Conservation (phyloP, 2,113 vertebrate species). For the Cephalopholis sonnerati region DNA sequence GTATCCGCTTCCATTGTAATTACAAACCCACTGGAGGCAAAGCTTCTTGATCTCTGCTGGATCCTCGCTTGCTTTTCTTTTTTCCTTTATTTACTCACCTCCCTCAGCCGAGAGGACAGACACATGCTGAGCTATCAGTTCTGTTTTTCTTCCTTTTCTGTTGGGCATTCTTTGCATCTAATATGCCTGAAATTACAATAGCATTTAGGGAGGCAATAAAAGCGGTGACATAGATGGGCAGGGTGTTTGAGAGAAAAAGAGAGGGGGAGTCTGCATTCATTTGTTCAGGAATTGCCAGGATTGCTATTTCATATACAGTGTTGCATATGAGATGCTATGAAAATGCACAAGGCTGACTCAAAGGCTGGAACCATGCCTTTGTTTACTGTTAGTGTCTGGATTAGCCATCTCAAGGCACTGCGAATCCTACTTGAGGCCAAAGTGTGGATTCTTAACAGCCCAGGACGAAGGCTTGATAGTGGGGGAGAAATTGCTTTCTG, state of each 20-base stretch:
- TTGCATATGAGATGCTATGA: slow-evolving; percentile 41
- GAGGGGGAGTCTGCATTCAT: neutral
- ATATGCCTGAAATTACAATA: slow-evolving; percentile 69
- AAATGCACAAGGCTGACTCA: slow-evolving; percentile 24
- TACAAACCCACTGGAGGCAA: slow-evolving; percentile 79
- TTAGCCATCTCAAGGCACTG: slow-evolving; percentile 47
- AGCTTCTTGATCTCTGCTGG: slow-evolving; percentile 80
- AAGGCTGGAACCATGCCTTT: slow-evolving; percentile 32
- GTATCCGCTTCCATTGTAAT: slow-evolving; percentile 81
- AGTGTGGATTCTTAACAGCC: slow-evolving; percentile 39
- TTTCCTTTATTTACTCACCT: slow-evolving; percentile 74
- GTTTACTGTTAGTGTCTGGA: slow-evolving; percentile 47
- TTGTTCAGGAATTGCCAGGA: slow-evolving; percentile 15
- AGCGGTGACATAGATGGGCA: slow-evolving; percentile 28
- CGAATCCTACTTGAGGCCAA: slow-evolving; percentile 40
- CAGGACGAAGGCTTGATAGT: slow-evolving; percentile 31
- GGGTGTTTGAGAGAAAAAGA: slow-evolving; percentile 20
- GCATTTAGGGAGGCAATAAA: slow-evolving; percentile 64
- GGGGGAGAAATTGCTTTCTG: slow-evolving; percentile 60
- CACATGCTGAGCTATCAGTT: slow-evolving; percentile 74
- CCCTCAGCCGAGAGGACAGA: slow-evolving; percentile 69
- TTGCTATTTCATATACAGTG: slow-evolving; percentile 29
- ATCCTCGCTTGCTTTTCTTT: slow-evolving; percentile 69
- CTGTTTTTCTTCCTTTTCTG: slow-evolving; percentile 69
- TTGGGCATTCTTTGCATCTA: slow-evolving; percentile 65